Evolutionary conservation across 2,888 invertebrate species (phyloP).

Genomic region (Elegia similella): DNA sequence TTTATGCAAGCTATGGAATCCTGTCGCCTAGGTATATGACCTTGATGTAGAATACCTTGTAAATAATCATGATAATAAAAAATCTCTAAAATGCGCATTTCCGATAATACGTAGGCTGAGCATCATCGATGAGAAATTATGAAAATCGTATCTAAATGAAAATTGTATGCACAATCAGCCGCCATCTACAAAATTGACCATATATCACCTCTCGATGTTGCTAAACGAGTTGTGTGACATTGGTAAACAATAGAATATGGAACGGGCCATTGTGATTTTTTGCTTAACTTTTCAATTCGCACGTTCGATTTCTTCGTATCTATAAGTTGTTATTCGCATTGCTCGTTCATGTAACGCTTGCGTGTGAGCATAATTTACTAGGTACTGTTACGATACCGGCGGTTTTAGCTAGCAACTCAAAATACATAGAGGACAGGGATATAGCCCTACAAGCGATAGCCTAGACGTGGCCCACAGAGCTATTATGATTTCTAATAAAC

Average conservation of each 20-base stretch:
- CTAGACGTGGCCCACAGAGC: too few species aligned
- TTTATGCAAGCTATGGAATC: too few species aligned
- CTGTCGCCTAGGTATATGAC: too few species aligned
- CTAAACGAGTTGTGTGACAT: slow-evolving; percentile 23
- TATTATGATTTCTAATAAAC: too few species aligned
- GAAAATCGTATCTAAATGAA: neutral
- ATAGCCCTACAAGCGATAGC: neutral
- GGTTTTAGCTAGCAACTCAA: slow-evolving; percentile 16
- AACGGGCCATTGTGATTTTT: slow-evolving; percentile 46
- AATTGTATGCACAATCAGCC: neutral
- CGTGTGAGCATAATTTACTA: slow-evolving; percentile 36
- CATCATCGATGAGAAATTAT: neutral
- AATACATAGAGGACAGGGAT: neutral
- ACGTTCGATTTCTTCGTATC: slow-evolving; percentile 51
- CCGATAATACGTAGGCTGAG: too few species aligned
- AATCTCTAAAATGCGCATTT: too few species aligned
- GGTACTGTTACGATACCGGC: slow-evolving; percentile 30
- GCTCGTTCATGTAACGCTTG: slow-evolving; percentile 40
- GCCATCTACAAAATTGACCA: neutral
- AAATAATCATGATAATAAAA: too few species aligned
- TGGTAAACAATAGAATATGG: slow-evolving; percentile 37
- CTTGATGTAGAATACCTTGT: too few species aligned
- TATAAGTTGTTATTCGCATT: slow-evolving; percentile 28
- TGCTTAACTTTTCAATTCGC: slow-evolving; percentile 54
- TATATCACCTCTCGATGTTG: neutral